Evolutionary conservation across 92 coral and sea anemone species (phyloP), one percentile per base, ranked within the genome.

Genomic region (Phenganax marumi): DNA sequence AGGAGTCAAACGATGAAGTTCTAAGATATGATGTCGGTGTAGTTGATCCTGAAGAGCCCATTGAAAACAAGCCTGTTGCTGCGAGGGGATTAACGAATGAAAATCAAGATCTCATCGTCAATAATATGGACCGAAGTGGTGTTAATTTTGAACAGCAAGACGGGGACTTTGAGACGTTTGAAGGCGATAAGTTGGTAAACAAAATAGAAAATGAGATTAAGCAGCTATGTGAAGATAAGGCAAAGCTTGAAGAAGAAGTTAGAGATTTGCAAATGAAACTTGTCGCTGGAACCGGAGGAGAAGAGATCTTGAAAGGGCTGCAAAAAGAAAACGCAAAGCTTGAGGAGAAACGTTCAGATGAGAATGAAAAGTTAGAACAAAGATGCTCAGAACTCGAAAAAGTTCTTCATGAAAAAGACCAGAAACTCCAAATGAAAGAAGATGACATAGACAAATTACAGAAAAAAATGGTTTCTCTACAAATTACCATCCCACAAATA

Each of bases 271-370:
- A 66, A 14, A 66, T 10, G 19, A 66, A 23, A 18, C 14, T 66
- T 17, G 8, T 66, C 6, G 5, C 7, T 66, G 72, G 72, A 25
- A 66, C 72, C 12, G 72, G 72, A 33, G 72, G 81, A 87, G 92
- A 62, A 86, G 87, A 46, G 90, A 93, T 7, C 88, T 93, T 60
- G 87, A 89, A 56, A 88, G 82, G 46, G 93, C 11, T 22, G 14
- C 23, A 24, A 64, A 64, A 16, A 18, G 43, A 66, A 25, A 13
- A 58, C 43, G 43, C 43, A 33, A 33, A 2, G 43, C 43, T 33
- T 33, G 43, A 33, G 43, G 3, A 33, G 43, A 33, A 33, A 33
- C 5, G 5, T 33, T 33, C 43, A 82, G 62, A 83, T 86, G 1
- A 86, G 84, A 51, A 50, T 86, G 16, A 90, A 85, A 25, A 87